Conservation (phyloP, 2,113 vertebrate genomes). For the Oncorhynchus clarkii region DNA sequence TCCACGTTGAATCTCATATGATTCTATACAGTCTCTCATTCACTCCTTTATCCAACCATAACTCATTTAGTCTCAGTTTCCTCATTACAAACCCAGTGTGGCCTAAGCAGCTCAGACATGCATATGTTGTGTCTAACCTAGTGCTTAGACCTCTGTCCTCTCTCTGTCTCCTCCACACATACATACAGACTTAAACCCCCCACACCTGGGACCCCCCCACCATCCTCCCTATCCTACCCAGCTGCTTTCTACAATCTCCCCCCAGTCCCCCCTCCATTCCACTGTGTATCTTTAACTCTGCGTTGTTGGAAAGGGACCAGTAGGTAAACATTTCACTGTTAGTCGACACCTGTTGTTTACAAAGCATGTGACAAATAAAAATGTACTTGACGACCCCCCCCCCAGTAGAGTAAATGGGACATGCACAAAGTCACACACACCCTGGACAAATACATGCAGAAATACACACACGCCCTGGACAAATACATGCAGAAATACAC, state of each 20-base stretch:
- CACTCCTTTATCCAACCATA: neutral
- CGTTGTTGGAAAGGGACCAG: too few relatives aligned
- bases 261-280: neutral
- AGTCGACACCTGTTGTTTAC: too few relatives aligned
- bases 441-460: too few relatives aligned
- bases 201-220: slow-evolving; percentile 63
- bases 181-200: slow-evolving; percentile 64
- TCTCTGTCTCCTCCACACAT: slow-evolving; percentile 13
- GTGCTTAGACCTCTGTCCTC: slow-evolving; percentile 59
- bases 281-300: too few relatives aligned
- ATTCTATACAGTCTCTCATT: neutral
- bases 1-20: too few relatives aligned
- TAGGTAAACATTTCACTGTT: too few relatives aligned
- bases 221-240: slow-evolving; percentile 31
- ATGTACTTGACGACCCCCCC: too few relatives aligned
- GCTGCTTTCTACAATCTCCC: slow-evolving; percentile 45
- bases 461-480: too few relatives aligned
- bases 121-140: slow-evolving; percentile 70
- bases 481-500: too few relatives aligned
- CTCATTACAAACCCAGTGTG: slow-evolving; percentile 31
- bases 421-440: too few relatives aligned
- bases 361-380: too few relatives aligned
- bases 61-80: neutral
- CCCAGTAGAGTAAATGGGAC: too few relatives aligned
- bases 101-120: slow-evolving; percentile 39